Evolutionary conservation across 1,140 invertebrate genomes (phyloP), one percentile per base, ranked within the genome.

Genomic region (Drosophila nannoptera): DNA sequence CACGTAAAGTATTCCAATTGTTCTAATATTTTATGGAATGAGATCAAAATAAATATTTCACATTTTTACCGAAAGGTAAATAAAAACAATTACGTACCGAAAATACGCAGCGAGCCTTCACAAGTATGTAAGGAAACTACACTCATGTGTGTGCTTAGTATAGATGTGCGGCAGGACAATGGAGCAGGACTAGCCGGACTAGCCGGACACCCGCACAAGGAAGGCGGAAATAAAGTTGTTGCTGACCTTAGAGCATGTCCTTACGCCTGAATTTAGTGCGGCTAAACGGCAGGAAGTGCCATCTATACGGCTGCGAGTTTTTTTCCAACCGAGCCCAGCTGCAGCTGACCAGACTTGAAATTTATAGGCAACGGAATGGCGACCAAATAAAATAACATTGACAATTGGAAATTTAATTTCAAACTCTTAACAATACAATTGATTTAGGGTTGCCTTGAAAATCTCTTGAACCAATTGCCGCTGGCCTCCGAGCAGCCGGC

Each of bases 321-420:
- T 61, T 65, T 35, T 22, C n/a, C n/a, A n/a, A 22, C 59, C 61
- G 11, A 40, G 33, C n/a, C 31, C 35, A 55, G 64, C 53, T 49
- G 36, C 49, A 53, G 45, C 29, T 66, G 59, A 56, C 69, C 76
- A 59, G 61, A 53, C 12, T 61, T 58, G 53, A 45, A 70, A 75
- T 75, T 84, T 83, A 75, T 84, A 50, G 58, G 35, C 61, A 73
- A 50, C 72, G 80, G 80, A 83, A 83, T 54, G 54, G 72, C 54
- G 72, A 65, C 61, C 80, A 73, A 83, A 82, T 75, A 74, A 83
- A 82, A 83, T 78, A 82, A 73, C 65, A 83, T 69, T 84, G 68
- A 75, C 71, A 83, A 82, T 74, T 75, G 71, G 53, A 68, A 83
- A 83, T 82, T 78, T 60, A 69, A 78, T 83, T 82, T 74, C 77